Base-by-base conservation (phyloP, 2,797 vertebrate genomes). In the Neoniphon sammara region DNA sequence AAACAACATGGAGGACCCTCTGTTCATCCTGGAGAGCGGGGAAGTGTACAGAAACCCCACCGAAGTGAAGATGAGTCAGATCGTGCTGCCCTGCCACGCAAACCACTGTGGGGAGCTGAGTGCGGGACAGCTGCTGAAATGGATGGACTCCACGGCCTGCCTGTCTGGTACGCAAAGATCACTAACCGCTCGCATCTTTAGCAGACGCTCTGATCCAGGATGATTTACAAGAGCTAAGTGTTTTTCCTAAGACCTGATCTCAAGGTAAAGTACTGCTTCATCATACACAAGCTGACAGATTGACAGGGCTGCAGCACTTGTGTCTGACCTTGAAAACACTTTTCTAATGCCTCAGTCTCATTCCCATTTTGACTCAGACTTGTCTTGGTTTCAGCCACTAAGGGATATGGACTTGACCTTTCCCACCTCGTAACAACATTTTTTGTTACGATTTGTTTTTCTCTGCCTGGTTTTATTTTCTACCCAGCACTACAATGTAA, bases 71-170 rank as follows among this genome's bases (percentile, higher is more conserved):
- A 99, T 98, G 97, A 98, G 96, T 89, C 98, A 99, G 92, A 93
- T 98, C 12, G 97, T 98, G 76, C 92, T 98, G 91, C 97, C 97
- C 2, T 97, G 95, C 81, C 98, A 99, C 50, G 95, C 96, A 76
- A 98, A 98, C 90, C 95, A 98, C 91, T 94, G 94, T 0, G 94
- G 94, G 0, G 96, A 99, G 88, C 94, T 99, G 88, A 96, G 97
- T 20, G 83, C 88, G 0, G 97, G 97, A 1, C 97, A 99, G 92
- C 93, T 99, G 89, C 96, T 99, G 59, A 99, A 99, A 66, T 99
- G 98, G 98, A 97, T 99, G 63, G 98, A 99, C 91, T 97, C 97
- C 14, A 96, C 96, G 0, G 98, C 97, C 89, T 99, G 97, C 80
- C 95, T 98, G 47, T 97, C 98, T 0, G 97, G 98, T 99, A 62